These are phyloP conservation scores for Setophaga petechia DNA, from an alignment of 2,113 vertebrate genomes.

Conservation along the genomic window DNA sequence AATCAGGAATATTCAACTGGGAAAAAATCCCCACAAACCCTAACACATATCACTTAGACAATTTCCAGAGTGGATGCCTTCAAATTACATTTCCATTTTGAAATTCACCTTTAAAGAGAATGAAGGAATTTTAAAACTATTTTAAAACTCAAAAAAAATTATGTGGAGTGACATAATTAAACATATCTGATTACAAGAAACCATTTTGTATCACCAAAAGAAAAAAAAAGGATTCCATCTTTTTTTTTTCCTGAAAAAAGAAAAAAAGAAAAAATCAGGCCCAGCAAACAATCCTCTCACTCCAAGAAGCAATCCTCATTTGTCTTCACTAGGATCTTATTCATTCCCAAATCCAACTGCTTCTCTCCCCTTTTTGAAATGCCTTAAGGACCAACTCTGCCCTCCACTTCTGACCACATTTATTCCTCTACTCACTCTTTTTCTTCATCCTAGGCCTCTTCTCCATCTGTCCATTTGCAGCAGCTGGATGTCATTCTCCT, in stretches of 20 bases:
- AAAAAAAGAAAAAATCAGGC: neutral
- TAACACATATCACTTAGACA: neutral
- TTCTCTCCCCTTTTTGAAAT: neutral
- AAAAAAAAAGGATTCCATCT: neutral
- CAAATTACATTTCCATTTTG: neutral
- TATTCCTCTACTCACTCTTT: neutral
- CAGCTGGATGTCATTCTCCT: conserved; percentile 23
- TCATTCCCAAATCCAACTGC: neutral
- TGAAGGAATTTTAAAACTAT: neutral
- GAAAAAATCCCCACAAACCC: neutral
- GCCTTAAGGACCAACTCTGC: neutral
- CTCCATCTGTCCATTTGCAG: neutral
- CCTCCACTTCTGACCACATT: neutral
- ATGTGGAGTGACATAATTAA: neutral
- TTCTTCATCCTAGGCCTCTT: neutral
- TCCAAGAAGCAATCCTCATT: neutral
- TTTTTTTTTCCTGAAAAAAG: neutral
- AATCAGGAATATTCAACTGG: neutral
- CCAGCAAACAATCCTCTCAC: neutral
- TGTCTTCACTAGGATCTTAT: neutral
- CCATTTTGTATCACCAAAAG: neutral
- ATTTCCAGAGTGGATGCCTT: neutral
- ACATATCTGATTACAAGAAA: neutral
- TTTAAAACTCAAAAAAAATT: neutral
- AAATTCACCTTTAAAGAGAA: neutral